phyloP scores from a whole-genome alignment of 2,113 vertebrate genomes.

The Tragelaphus imberbis region DNA sequence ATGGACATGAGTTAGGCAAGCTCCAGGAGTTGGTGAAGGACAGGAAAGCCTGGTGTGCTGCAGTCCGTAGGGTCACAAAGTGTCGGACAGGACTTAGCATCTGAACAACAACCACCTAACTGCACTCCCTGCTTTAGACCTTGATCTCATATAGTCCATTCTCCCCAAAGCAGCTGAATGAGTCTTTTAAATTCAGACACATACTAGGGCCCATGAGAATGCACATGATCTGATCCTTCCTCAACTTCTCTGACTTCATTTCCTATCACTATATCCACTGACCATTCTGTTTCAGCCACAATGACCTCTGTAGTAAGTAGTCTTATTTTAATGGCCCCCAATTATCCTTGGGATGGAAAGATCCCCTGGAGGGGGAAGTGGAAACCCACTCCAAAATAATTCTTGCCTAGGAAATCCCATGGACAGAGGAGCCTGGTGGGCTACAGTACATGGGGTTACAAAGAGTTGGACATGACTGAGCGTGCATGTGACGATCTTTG shows the following conservation, averaged over 20 bases:
- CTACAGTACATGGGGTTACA: not conserved
- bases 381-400: not conserved
- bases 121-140: not conserved
- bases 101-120: not conserved
- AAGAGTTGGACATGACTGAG: not conserved
- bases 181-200: not conserved
- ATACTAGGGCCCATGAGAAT: not conserved
- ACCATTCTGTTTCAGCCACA: not conserved
- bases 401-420: not conserved
- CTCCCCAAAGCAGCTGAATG: not conserved
- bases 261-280: not conserved
- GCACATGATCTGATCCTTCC: not conserved
- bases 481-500: not conserved
- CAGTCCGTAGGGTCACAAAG: not conserved
- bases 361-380: not conserved
- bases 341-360: not conserved
- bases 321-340: not conserved
- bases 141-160: not conserved
- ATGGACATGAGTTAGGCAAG: not conserved
- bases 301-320: not conserved
- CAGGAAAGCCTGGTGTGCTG: not conserved
- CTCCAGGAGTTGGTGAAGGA: not conserved
- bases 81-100: not conserved
- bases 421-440: not conserved
- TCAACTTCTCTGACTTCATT: not conserved